Conservation (phyloP, 2,797 vertebrate species). For the Carapus acus region DNA sequence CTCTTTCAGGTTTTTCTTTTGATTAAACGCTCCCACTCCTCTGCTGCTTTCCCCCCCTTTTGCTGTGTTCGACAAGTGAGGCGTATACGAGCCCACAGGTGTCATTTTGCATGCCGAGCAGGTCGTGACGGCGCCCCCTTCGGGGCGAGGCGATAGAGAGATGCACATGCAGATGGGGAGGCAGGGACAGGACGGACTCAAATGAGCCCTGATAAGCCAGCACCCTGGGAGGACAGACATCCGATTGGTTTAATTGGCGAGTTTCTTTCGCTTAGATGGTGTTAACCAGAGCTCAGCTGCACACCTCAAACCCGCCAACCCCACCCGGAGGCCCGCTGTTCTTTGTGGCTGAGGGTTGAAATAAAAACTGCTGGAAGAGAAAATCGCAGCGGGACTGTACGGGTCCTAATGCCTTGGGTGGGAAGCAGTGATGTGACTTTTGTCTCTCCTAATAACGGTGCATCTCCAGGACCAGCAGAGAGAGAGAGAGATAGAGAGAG, state of each 20-base stretch:
- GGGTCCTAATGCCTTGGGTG: too few species aligned
- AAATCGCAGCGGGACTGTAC: too few species aligned
- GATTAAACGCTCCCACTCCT: constrained; percentile 29
- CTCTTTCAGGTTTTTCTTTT: constrained; percentile 41
- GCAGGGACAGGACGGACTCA: constrained; percentile 69
- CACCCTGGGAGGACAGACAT: constrained; percentile 65
- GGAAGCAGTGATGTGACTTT: too few species aligned
- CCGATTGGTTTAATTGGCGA: constrained; percentile 81
- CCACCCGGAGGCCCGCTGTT: constrained; percentile 17
- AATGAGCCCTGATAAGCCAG: constrained; percentile 73
- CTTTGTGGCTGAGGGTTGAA: too few species aligned
- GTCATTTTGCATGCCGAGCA: constrained; percentile 64
- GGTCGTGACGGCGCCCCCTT: constrained; percentile 51
- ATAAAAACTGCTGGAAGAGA: too few species aligned
- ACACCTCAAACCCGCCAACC: constrained; percentile 21
- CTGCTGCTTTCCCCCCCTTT: constrained; percentile 19
- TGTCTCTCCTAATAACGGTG: constrained; percentile 9
- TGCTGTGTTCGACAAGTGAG: constrained; percentile 32
- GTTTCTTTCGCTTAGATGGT: constrained; percentile 71
- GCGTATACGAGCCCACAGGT: constrained; percentile 31
- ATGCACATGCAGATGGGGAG: constrained; percentile 70
- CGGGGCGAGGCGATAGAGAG: constrained; percentile 65
- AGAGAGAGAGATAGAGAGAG: too few species aligned
- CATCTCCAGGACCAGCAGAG: constrained; percentile 9
- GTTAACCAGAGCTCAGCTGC: constrained; percentile 38